Conservation (phyloP, 2,888 invertebrate genomes). For the Matsumyia berberina region DNA sequence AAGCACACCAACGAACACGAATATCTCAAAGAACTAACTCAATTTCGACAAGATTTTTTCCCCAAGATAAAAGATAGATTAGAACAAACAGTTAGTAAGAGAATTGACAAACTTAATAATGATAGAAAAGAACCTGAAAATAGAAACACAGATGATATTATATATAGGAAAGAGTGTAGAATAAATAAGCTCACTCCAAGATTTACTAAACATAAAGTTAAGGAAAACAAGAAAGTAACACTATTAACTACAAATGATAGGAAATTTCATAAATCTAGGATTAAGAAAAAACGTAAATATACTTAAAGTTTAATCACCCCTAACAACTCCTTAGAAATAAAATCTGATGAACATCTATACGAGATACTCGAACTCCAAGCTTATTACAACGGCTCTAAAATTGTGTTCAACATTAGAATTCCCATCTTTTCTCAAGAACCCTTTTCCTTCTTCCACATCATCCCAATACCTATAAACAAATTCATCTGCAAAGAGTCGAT, state of each 20-base stretch:
- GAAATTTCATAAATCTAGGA: conserved; percentile 42
- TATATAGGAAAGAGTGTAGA: conserved; percentile 69
- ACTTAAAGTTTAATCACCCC: conserved; percentile 1
- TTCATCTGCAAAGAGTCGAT: conserved; percentile 18
- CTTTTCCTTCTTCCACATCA: conserved; percentile 18
- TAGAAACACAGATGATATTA: conserved; percentile 29
- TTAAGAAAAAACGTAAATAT: conserved; percentile 32
- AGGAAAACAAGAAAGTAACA: too few species aligned
- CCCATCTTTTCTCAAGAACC: conserved; percentile 14
- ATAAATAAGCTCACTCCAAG: conserved; percentile 65
- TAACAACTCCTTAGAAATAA: conserved; percentile 22
- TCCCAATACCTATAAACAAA: conserved; percentile 16
- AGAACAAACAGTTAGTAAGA: conserved; percentile 10
- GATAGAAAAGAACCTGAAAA: conserved; percentile 43
- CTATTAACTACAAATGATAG: conserved; percentile 39
- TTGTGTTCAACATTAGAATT: conserved; percentile 38
- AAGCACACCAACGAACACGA: conserved; percentile 27
- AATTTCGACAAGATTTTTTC: conserved; percentile 54
- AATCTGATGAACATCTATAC: conserved; percentile 33
- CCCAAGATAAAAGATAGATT: conserved; percentile 43
- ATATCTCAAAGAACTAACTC: conserved; percentile 18
- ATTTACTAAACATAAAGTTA: conserved; percentile 64
- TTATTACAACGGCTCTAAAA: neutral
- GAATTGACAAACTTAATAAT: conserved; percentile 51
- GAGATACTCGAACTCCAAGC: conserved; percentile 14